phyloP scores from a whole-genome alignment of 35 echinoderm and acorn worm genomes.

The Holothuria glaberrima region DNA sequence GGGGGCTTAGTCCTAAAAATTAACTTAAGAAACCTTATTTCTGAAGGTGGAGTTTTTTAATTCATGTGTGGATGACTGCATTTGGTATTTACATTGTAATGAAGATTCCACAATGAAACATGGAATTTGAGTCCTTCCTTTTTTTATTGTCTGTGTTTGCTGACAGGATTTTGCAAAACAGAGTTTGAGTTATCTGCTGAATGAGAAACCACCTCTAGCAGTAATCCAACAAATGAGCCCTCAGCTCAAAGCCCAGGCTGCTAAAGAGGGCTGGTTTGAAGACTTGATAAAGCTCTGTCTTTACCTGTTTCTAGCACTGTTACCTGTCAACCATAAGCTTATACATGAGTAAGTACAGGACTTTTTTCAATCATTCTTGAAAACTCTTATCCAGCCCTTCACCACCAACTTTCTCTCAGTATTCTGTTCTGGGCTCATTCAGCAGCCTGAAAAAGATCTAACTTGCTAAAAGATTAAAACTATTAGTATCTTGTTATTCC shows the following conservation, averaged over 20 bases:
- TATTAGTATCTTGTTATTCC: too few species aligned
- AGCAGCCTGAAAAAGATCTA: too few species aligned
- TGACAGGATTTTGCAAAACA: conserved; percentile 80
- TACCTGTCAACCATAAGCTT: conserved; percentile 94
- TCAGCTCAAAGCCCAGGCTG: conserved; percentile 32
- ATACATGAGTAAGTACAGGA: conserved; percentile 92
- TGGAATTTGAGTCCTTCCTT: not conserved
- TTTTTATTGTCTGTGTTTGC: conserved; percentile 5
- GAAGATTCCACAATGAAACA: not conserved
- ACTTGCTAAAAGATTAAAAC: too few species aligned
- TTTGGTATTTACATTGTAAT: not conserved
- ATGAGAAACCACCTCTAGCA: conserved; percentile 57
- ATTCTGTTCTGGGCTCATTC: too few species aligned
- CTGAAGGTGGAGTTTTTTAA: too few species aligned
- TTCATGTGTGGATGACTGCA: not conserved
- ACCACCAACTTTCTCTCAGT: too few species aligned
- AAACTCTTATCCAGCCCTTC: too few species aligned
- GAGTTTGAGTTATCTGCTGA: conserved; percentile 72
- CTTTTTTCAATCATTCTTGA: too few species aligned
- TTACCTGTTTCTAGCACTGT: conserved; percentile 89
- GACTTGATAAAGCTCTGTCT: conserved; percentile 93
- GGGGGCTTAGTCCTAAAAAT: too few species aligned
- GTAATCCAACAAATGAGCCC: conserved; percentile 62
- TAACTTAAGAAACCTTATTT: too few species aligned
- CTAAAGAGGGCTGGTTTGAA: conserved; percentile 81